Evolutionary conservation across 2,888 invertebrate genomes (phyloP).

Genomic region (Xanthostigma xanthostigma): DNA sequence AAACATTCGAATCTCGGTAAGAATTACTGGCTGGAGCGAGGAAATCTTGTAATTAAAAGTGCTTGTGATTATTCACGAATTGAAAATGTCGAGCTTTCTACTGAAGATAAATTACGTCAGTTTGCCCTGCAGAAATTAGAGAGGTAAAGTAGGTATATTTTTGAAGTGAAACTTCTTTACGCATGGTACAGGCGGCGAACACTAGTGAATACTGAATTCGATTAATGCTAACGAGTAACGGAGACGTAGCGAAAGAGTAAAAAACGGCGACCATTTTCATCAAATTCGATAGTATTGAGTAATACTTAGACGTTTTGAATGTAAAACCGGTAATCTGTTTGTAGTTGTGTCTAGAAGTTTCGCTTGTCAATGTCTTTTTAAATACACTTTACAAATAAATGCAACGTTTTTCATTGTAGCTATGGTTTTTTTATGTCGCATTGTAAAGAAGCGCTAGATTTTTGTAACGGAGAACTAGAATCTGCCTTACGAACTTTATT

Average conservation of each 20-base stretch:
- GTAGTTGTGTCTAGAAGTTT: too few species aligned
- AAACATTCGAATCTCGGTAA: constrained; percentile 51
- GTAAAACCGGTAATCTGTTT: too few species aligned
- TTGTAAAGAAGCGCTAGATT: constrained; percentile 56
- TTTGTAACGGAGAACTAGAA: constrained; percentile 52
- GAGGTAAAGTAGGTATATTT: constrained; percentile 29
- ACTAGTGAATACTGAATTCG: too few species aligned
- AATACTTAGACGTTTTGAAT: too few species aligned
- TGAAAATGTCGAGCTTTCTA: constrained; percentile 38
- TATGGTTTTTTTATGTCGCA: constrained; percentile 62
- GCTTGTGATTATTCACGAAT: constrained; percentile 50
- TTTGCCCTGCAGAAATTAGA: constrained; percentile 59
- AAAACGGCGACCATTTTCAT: too few species aligned
- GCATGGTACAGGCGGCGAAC: too few species aligned
- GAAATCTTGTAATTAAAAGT: constrained; percentile 58
- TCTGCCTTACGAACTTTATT: constrained; percentile 54
- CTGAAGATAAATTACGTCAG: constrained; percentile 47
- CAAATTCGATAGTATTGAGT: too few species aligned
- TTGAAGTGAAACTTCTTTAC: not conserved
- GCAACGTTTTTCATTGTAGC: constrained; percentile 27
- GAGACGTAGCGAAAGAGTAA: too few species aligned
- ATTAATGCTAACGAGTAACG: too few species aligned
- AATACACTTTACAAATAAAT: too few species aligned
- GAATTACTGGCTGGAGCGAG: constrained; percentile 63
- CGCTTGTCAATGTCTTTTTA: too few species aligned